A percentile compares a stretch with the other conserved stretches of the same genome.
Evolutionary conservation across 1,140 invertebrate genomes (phyloP).

Genomic region (Trachelipus rathkii): DNA sequence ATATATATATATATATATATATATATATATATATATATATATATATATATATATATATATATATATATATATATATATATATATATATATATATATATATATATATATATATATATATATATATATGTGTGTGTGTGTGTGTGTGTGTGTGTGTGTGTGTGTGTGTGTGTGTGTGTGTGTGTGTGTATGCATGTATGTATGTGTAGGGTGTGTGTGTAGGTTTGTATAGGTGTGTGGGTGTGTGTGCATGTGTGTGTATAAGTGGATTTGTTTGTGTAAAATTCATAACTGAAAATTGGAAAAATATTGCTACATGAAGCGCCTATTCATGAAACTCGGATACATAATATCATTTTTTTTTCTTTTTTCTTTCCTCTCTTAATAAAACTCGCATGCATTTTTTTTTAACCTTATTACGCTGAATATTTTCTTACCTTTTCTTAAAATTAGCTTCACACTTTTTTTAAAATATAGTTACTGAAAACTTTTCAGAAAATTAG

Average conservation of each 20-base stretch:
- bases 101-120: constrained; percentile 11
- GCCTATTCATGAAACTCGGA: too few species aligned
- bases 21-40: too few species aligned
- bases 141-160: not conserved
- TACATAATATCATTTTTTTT: too few species aligned
- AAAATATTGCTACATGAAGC: too few species aligned
- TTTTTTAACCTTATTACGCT: too few species aligned
- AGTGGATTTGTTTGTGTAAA: not conserved
- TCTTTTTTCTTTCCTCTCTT: too few species aligned
- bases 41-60: not conserved
- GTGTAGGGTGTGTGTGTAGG: not conserved
- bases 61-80: constrained; percentile 7
- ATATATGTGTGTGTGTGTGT: not conserved
- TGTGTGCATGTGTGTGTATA: not conserved
- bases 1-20: too few species aligned
- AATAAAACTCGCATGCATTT: too few species aligned
- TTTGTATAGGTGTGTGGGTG: not conserved
- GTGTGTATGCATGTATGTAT: not conserved
- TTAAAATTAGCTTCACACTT: too few species aligned
- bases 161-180: not conserved
- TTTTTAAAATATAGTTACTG: too few species aligned
- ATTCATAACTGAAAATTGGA: not conserved
- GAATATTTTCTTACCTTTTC: too few species aligned
- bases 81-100: constrained; percentile 15
- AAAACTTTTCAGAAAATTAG: too few species aligned